These are phyloP conservation scores for Andrena hattorfiana DNA, from an alignment of 2,888 invertebrate species.

Conservation along the genomic window DNA sequence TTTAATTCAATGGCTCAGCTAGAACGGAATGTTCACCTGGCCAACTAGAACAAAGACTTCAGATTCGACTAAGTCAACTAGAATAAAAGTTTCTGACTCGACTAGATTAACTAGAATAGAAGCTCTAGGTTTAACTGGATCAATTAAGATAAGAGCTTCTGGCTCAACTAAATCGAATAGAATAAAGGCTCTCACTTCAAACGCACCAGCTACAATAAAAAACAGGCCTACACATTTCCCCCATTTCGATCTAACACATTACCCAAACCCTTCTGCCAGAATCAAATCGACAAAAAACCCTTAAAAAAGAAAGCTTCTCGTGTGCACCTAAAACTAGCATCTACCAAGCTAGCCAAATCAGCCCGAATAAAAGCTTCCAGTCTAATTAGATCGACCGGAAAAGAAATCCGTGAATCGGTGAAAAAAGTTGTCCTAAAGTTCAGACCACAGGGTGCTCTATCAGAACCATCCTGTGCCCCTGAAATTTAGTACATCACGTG, in stretches of 20 bases:
- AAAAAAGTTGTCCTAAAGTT: not conserved
- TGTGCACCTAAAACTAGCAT: no score
- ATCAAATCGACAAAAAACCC: no score
- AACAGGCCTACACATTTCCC: no score
- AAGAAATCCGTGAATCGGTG: not conserved
- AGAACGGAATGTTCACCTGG: not conserved
- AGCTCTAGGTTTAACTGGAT: constrained; percentile 16
- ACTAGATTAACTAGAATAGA: not conserved
- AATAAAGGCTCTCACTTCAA: not conserved
- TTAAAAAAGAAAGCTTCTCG: no score
- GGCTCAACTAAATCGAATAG: constrained; percentile 3
- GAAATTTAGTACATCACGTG: not conserved
- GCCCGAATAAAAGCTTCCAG: not conserved
- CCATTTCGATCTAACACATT: no score
- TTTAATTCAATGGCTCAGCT: not conserved
- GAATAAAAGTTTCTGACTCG: constrained; percentile 4
- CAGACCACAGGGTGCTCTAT: not conserved
- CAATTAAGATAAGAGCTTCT: constrained; percentile 34
- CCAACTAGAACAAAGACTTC: not conserved
- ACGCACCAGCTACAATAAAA: no score
- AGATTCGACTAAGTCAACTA: not conserved
- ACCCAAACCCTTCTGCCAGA: no score
- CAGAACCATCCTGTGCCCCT: not conserved
- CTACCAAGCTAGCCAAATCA: no score
- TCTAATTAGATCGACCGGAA: not conserved